Conservation (phyloP, 1,140 invertebrate genomes). For the Rhagoletis zephyria region DNA sequence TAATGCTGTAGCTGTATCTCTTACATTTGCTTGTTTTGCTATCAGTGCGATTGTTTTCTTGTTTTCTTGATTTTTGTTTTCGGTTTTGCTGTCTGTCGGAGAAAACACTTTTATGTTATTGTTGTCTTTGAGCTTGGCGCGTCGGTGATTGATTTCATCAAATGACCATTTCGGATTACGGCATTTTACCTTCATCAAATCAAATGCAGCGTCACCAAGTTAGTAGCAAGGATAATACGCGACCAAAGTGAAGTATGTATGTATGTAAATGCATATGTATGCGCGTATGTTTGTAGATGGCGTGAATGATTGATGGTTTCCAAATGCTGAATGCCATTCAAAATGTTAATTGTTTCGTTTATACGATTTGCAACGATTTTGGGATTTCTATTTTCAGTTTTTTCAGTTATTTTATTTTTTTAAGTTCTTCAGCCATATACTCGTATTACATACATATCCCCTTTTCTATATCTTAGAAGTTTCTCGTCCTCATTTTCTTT, state of each 20-base stretch:
- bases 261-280: neutral
- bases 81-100: neutral
- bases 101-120: conserved; percentile 4
- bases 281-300: neutral
- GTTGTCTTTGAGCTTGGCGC: conserved; percentile 19
- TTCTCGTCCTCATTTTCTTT: neutral
- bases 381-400: neutral
- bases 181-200: conserved; percentile 48
- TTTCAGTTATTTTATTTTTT: neutral
- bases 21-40: neutral
- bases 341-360: conserved; percentile 50
- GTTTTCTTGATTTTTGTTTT: conserved; percentile 54
- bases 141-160: conserved; percentile 52
- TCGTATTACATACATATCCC: neutral
- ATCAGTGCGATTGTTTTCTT: conserved; percentile 56
- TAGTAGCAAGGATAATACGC: neutral
- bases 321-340: conserved; percentile 10
- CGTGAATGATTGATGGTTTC: conserved; percentile 34
- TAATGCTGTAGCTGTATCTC: conserved; percentile 54
- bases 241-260: neutral
- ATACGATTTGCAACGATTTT: conserved; percentile 35
- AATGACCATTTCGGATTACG: conserved; percentile 30
- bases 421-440: neutral
- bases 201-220: neutral
- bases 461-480: neutral